phyloP scores from a whole-genome alignment of 2,888 invertebrate species.

The Escarpia spicata region DNA sequence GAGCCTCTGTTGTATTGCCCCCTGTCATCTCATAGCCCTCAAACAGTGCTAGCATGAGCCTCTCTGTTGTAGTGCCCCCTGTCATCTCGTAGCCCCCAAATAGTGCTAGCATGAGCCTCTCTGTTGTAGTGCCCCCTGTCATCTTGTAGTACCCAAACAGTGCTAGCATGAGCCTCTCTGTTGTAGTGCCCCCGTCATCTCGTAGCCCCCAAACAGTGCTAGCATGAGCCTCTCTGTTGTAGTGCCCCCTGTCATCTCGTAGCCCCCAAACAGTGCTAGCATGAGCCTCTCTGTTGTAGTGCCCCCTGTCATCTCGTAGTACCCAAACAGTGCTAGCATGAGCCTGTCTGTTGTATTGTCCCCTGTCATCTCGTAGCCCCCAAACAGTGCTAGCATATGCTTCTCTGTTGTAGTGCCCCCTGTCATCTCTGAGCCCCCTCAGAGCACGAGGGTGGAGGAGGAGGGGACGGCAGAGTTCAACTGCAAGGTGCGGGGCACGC shows the following conservation, averaged over 20 bases:
- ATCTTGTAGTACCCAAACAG: conserved; percentile 70
- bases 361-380: conserved; percentile 70
- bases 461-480: conserved; percentile 73
- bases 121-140: conserved; percentile 70
- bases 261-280: conserved; percentile 66
- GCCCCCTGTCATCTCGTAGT: conserved; percentile 69
- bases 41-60: background rate
- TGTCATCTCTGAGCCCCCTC: conserved; percentile 71
- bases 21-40: conserved; percentile 71
- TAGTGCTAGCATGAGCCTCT: background rate
- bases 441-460: conserved; percentile 73
- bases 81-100: conserved; percentile 70
- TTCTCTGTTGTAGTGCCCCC: conserved; percentile 71
- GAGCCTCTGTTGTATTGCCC: conserved; percentile 68
- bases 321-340: conserved; percentile 64
- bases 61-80: conserved; percentile 70
- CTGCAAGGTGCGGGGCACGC: conserved; percentile 69
- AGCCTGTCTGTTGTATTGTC: conserved; percentile 69
- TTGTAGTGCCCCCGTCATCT: conserved; percentile 72
- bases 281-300: conserved; percentile 66
- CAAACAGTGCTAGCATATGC: conserved; percentile 50
- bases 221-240: conserved; percentile 48
- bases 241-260: conserved; percentile 71
- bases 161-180: conserved; percentile 20
- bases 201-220: conserved; percentile 67